These are phyloP conservation scores for Champsocephalus esox DNA, from an alignment of 2,797 vertebrate genomes.

Conservation along the genomic window DNA sequence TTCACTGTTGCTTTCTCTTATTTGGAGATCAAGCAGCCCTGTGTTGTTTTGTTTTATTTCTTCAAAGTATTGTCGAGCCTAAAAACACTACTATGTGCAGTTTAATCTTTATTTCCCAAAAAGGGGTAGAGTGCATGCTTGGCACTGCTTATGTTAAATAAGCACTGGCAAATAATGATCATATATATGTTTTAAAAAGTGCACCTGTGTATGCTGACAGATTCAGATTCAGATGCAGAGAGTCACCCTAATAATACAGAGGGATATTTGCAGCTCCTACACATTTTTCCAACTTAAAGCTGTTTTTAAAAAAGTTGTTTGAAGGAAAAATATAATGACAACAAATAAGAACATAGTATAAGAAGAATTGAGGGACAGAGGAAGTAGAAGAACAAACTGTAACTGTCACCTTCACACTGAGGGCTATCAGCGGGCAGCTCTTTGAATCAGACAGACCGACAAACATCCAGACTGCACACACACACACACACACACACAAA, in stretches of 20 bases:
- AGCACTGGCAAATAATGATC: background rate
- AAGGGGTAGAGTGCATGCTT: background rate
- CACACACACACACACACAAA: slow-evolving; percentile 21
- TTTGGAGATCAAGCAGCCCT: slow-evolving; percentile 7
- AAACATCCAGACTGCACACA: slow-evolving; percentile 60
- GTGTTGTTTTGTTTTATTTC: background rate
- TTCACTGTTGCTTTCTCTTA: slow-evolving; percentile 8
- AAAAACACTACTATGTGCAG: background rate
- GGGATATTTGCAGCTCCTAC: too few relatives aligned
- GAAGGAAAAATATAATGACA: background rate
- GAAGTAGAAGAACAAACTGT: slow-evolving; percentile 37
- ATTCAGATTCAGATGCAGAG: too few relatives aligned
- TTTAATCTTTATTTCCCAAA: background rate
- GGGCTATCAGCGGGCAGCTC: slow-evolving; percentile 42
- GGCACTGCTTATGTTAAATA: background rate
- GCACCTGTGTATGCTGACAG: too few relatives aligned
- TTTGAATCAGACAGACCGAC: slow-evolving; percentile 70
- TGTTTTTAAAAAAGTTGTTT: background rate
- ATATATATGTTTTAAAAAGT: background rate
- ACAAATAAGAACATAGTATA: background rate
- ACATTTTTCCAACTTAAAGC: too few relatives aligned
- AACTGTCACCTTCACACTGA: slow-evolving; percentile 56
- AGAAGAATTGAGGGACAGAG: slow-evolving; percentile 41
- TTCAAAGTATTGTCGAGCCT: slow-evolving; percentile 5
- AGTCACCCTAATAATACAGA: too few relatives aligned